Evolutionary conservation across 2,888 invertebrate genomes (phyloP), one percentile per base, ranked within the genome.

Genomic region (Eustalomyia histrio): DNA sequence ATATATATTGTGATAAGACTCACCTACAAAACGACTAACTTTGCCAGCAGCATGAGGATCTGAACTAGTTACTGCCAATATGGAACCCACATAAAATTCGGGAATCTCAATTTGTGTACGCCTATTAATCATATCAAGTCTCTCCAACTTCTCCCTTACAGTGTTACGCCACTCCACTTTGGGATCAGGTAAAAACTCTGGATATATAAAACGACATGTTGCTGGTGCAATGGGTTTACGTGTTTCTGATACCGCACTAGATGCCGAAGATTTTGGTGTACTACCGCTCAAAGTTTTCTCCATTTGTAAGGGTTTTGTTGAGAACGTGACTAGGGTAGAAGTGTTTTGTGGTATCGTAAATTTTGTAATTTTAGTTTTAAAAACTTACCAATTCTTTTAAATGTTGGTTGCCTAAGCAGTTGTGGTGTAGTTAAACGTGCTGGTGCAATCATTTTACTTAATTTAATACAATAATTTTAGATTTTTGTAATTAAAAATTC

Each of bases 11-110:
- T 1, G 1, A n/a, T n/a, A 57, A 16, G 55, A 83, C 82, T 79
- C 80, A 88, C 88, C 91, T 9, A 91, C 88, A 80, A 91, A 97
- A 87, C 94, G 93, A 86, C 94, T 96, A 0, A 93, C 92, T 91
- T 98, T 98, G 60, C 95, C 95, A 33, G 95, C 94, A 2, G 97
- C 94, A 92, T 97, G 96, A 5, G 92, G 93, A 90, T 99, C 98
- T 0, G 97, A 94, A 82, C 95, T 94, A 2, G 95, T 96, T 0
- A 99, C 97, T 39, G 97, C 95, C 88, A 99, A 85, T 79, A 99
- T 94, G 33, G 96, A 96, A 14, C 98, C 99, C 86, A 99, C 98
- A 92, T 99, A 99, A 92, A 99, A 99, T 90, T 99, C 99, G 0
- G 99, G 99, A 83, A 99, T 95, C 88, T 96, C 95, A 83, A 99